Conservation (phyloP, 2,797 vertebrate species). For the Esox masquinongy region DNA sequence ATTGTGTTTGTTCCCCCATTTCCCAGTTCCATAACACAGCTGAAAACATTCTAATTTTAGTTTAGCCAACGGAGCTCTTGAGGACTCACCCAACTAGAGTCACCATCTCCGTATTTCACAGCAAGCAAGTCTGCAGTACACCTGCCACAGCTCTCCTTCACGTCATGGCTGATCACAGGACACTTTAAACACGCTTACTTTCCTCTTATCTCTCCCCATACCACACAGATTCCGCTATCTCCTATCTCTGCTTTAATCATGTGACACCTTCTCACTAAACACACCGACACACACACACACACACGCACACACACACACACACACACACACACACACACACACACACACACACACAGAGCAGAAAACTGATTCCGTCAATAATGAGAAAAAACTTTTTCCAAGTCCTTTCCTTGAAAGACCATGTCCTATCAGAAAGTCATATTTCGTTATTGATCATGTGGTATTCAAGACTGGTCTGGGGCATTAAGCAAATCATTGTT, state of each 20-base stretch:
- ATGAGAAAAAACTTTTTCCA: constrained; percentile 63
- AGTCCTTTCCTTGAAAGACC: constrained; percentile 60
- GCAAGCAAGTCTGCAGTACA: constrained; percentile 56
- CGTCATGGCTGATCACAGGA: constrained; percentile 77
- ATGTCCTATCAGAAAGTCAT: constrained; percentile 66
- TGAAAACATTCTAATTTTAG: constrained; percentile 75
- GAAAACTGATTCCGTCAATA: constrained; percentile 67
- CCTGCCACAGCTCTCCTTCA: constrained; percentile 72
- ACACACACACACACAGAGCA: constrained; percentile 20
- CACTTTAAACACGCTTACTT: constrained; percentile 76
- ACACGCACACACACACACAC: constrained; percentile 12
- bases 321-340: not conserved
- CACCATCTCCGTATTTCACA: constrained; percentile 54
- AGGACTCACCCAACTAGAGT: constrained; percentile 52
- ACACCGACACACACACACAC: not conserved
- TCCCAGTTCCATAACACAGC: constrained; percentile 57
- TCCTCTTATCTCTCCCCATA: constrained; percentile 73
- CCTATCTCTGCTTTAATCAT: constrained; percentile 76
- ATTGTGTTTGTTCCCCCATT: constrained; percentile 35
- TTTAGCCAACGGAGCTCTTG: constrained; percentile 38
- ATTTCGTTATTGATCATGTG: constrained; percentile 60
- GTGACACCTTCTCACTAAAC: constrained; percentile 61
- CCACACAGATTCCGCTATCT: constrained; percentile 66
- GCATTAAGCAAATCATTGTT: constrained; percentile 53
- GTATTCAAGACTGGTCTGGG: constrained; percentile 35